Percentiles rank a stretch among this genome's conserved stretches.
These are phyloP conservation scores for Ichneumon xanthorius DNA, from an alignment of 2,888 invertebrate genomes.

Conservation along the genomic window DNA sequence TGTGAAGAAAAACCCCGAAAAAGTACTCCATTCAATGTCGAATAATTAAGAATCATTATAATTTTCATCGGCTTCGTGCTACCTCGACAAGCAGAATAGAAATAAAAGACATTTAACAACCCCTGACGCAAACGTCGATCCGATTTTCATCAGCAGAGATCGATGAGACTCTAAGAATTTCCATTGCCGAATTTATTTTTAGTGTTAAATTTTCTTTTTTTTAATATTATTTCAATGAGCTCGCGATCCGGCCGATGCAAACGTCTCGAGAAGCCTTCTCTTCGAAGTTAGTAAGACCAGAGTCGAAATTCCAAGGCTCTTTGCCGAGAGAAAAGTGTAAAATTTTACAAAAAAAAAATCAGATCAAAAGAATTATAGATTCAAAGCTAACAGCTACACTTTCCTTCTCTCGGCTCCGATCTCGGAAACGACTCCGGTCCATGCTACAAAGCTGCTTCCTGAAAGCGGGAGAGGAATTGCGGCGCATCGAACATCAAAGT, in stretches of 20 bases:
- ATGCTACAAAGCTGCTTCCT: conserved; percentile 64
- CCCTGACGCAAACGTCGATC: conserved; percentile 62
- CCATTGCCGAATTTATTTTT: background rate
- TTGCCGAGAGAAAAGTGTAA: conserved; percentile 29
- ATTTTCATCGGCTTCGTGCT: conserved; percentile 58
- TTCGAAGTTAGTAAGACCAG: conserved; percentile 66
- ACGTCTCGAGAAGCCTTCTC: conserved; percentile 61
- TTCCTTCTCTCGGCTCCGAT: conserved; percentile 46
- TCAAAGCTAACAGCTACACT: background rate
- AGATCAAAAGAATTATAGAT: background rate
- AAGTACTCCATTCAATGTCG: conserved; percentile 57
- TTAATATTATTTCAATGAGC: background rate
- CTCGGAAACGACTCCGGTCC: conserved; percentile 43
- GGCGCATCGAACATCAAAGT: conserved; percentile 49
- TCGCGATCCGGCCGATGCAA: conserved; percentile 58
- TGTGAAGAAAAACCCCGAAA: conserved; percentile 37
- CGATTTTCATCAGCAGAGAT: conserved; percentile 67
- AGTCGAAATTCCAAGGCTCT: conserved; percentile 48
- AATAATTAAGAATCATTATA: conserved; percentile 11
- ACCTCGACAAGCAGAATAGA: conserved; percentile 62
- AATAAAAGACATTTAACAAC: conserved; percentile 61
- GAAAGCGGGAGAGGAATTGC: conserved; percentile 57
- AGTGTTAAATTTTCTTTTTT: background rate
- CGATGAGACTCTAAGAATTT: conserved; percentile 24
- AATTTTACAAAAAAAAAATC: background rate